Evolutionary conservation across 2,888 invertebrate species (phyloP).

Genomic region (Napeogenes inachia): DNA sequence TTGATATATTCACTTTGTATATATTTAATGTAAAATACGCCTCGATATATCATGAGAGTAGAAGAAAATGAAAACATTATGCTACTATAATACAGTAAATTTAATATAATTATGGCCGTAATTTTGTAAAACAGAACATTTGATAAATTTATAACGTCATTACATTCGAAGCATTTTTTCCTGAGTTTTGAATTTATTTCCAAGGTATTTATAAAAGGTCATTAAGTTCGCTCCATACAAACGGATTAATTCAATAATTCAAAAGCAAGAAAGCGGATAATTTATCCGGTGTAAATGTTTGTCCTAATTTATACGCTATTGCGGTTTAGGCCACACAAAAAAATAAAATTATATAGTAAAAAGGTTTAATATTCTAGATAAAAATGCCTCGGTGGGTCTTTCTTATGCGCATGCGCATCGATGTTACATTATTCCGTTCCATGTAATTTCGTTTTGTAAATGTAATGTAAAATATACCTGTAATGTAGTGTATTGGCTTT

Average conservation of each 20-base stretch:
- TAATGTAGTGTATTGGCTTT: no score
- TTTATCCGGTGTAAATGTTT: constrained; percentile 40
- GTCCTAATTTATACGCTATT: constrained; percentile 11
- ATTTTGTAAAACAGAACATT: constrained; percentile 1
- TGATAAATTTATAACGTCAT: constrained; percentile 25
- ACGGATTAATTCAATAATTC: constrained; percentile 67
- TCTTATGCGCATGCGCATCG: no score
- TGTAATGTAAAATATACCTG: no score
- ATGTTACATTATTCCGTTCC: no score
- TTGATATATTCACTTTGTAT: no score
- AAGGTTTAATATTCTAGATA: no score
- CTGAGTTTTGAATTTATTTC: constrained; percentile 36
- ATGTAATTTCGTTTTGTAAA: no score
- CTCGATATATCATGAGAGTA: no score
- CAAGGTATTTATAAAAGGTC: constrained; percentile 44
- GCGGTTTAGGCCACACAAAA: constrained; percentile 3
- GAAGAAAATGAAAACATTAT: not conserved
- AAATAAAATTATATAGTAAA: not conserved
- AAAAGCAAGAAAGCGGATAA: constrained; percentile 55
- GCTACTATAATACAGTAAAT: not conserved
- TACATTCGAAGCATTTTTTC: constrained; percentile 23
- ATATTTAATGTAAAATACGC: no score
- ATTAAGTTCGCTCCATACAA: constrained; percentile 53
- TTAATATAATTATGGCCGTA: not conserved
- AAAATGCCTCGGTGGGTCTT: no score